Evolutionary conservation across 2,888 invertebrate species (phyloP).

Genomic region (Heliconius sara): DNA sequence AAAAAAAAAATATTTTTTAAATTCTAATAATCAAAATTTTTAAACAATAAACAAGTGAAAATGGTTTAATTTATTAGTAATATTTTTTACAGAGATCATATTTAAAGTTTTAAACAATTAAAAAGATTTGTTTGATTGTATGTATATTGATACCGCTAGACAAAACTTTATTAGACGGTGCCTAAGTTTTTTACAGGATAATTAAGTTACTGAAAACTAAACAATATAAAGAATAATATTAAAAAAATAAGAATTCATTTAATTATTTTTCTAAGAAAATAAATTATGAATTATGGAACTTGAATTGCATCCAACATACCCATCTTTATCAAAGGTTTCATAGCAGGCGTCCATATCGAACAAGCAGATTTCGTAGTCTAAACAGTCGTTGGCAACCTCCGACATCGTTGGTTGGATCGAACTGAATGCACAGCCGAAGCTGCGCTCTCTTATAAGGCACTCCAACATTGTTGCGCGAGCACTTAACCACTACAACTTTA

Average conservation of each 20-base stretch:
- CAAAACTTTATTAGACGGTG: neutral
- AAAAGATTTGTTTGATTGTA: neutral
- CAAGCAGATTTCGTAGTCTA: constrained; percentile 82
- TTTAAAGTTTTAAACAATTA: neutral
- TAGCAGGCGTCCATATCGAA: constrained; percentile 95
- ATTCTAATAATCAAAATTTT: neutral
- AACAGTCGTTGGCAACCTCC: constrained; percentile 70
- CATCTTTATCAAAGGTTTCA: constrained; percentile 94
- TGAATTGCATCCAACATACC: constrained; percentile 82
- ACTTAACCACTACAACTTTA: constrained; percentile 32
- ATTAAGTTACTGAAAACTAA: neutral
- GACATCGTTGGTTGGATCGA: constrained; percentile 77
- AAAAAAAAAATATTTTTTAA: no score
- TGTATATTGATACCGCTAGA: neutral
- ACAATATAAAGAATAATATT: neutral
- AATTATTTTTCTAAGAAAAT: neutral
- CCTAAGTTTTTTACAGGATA: neutral
- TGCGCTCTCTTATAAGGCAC: constrained; percentile 69
- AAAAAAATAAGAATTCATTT: neutral
- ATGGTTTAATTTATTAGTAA: neutral
- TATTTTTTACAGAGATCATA: neutral
- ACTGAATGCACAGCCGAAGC: constrained; percentile 68
- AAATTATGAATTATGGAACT: neutral
- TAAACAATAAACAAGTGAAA: neutral
- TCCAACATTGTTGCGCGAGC: constrained; percentile 68